Base-by-base conservation (phyloP, 2,888 invertebrate species). In the Drosophila kuntzei region DNA sequence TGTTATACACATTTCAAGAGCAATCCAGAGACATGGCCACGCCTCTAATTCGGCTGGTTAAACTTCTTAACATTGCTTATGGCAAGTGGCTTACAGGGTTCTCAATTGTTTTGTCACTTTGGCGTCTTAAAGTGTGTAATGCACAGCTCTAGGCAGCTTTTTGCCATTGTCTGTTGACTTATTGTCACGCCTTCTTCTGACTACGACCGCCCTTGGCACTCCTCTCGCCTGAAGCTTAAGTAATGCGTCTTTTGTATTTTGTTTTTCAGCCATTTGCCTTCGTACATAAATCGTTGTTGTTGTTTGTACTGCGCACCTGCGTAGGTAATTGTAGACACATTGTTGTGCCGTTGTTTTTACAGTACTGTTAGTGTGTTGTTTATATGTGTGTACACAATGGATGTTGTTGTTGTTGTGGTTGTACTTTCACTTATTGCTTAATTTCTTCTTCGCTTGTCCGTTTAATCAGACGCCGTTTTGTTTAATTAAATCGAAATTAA, bases 401-500 rank as follows among this genome's bases (percentile, higher is more conserved):
- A 14, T 61, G 44, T 39, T 53, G 20, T 20, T 34, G 27, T 47
- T 41, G 36, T 36, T 65, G 70, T 55, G 75, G 63, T 53, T 61
- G 7, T 53, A 16, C 43, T 64, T 71, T 60, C 57, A 47, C 61
- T 43, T 58, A 54, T 44, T 44, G 34, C 32, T 43, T 51, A 14
- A 59, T 47, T 49, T 59, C 27, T 53, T 37, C 27, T 53, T 37
- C 11, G 14, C 16, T 16, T 58, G 27, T 12, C 43, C 22, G 49
- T 29, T 50, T 71, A 54, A 37, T 37, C 46, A 25, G 16, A 14
- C 39, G 18, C 12, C 51, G 43, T 67, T 59, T 61, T 81, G 41
- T 71, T 79, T 76, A 81, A 85, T 76, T 76, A 67, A 81, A 79
- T 80, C 62, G 58, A 79, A 85, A 76, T 79, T 70, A 65, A 80